Conservation (phyloP, 1,140 invertebrate genomes). For the Dendrolimus punctatus region DNA sequence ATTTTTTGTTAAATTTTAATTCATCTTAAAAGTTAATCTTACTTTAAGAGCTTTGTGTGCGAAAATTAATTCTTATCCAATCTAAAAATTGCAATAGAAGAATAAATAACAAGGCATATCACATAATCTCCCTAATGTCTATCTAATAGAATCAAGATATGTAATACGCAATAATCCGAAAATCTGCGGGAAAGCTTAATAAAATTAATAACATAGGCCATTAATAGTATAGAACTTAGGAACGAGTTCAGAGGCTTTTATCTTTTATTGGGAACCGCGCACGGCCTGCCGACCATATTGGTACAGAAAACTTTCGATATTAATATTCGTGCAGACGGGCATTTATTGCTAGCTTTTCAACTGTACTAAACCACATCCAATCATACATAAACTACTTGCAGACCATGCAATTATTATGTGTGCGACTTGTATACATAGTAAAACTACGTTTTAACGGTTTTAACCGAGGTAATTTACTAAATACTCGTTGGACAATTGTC, state of each 20-base stretch:
- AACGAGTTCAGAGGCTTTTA: slow-evolving; percentile 38
- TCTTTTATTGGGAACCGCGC: slow-evolving; percentile 40
- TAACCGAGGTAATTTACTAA: no score
- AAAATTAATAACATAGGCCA: slow-evolving; percentile 37
- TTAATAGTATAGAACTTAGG: slow-evolving; percentile 34
- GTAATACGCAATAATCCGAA: slow-evolving; percentile 20
- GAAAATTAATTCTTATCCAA: no score
- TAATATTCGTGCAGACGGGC: slow-evolving; percentile 16
- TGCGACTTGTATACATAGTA: no score
- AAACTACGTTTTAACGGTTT: no score
- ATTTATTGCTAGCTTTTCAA: slow-evolving; percentile 1
- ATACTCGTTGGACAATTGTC: no score
- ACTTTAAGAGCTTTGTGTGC: no score
- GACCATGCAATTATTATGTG: no score
- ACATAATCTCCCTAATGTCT: neutral
- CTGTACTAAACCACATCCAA: neutral
- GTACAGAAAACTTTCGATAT: slow-evolving; percentile 40
- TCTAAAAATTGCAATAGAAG: neutral
- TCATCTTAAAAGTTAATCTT: no score
- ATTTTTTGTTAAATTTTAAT: no score
- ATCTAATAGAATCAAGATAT: slow-evolving; percentile 14
- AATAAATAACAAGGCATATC: neutral
- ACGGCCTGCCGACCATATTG: slow-evolving; percentile 33
- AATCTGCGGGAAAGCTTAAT: slow-evolving; percentile 23
- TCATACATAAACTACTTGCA: no score